Evolutionary conservation across 1,140 invertebrate genomes (phyloP).

Genomic region (Drosophila micromelanica): DNA sequence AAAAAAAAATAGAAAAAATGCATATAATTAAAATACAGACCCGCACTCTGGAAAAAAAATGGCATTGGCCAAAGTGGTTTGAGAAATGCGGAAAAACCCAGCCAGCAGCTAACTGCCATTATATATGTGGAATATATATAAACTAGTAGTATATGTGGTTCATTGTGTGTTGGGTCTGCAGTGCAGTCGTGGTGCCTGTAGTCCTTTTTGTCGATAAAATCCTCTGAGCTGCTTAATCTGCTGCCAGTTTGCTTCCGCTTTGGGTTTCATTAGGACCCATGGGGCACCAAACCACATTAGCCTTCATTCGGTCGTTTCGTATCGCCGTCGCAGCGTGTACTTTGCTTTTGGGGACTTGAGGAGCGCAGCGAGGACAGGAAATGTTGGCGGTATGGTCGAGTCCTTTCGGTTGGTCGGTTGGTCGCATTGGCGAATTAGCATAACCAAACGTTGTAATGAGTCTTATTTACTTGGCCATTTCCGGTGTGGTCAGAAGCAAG

Average conservation of each 20-base stretch:
- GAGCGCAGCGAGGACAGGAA: conserved; percentile 41
- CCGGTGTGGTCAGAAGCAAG: conserved; percentile 55
- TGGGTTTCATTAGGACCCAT: conserved; percentile 75
- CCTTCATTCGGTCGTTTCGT: conserved; percentile 36
- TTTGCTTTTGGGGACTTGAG: conserved; percentile 59
- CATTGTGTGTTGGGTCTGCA: conserved; percentile 28
- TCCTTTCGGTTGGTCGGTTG: conserved; percentile 15
- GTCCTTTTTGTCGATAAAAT: conserved; percentile 73
- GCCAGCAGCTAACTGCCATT: conserved; percentile 32
- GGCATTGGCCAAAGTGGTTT: conserved; percentile 18
- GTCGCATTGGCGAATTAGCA: conserved; percentile 64
- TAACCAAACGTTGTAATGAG: conserved; percentile 80
- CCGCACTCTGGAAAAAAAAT: conserved; percentile 8
- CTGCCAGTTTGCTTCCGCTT: conserved; percentile 76
- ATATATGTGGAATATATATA: conserved; percentile 9
- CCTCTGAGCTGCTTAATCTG: conserved; percentile 79
- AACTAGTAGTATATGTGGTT: conserved; percentile 1
- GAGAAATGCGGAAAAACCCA: conserved; percentile 30
- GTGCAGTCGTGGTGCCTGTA: conserved; percentile 27
- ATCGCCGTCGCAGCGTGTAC: conserved; percentile 32
- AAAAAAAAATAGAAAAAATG: conserved; percentile 39
- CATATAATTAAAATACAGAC: conserved; percentile 75
- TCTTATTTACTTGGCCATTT: conserved; percentile 81
- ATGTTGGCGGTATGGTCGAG: conserved; percentile 39
- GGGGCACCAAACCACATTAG: conserved; percentile 64